These are phyloP conservation scores for Caretta caretta DNA, from an alignment of 2,113 vertebrate species.

Conservation along the genomic window DNA sequence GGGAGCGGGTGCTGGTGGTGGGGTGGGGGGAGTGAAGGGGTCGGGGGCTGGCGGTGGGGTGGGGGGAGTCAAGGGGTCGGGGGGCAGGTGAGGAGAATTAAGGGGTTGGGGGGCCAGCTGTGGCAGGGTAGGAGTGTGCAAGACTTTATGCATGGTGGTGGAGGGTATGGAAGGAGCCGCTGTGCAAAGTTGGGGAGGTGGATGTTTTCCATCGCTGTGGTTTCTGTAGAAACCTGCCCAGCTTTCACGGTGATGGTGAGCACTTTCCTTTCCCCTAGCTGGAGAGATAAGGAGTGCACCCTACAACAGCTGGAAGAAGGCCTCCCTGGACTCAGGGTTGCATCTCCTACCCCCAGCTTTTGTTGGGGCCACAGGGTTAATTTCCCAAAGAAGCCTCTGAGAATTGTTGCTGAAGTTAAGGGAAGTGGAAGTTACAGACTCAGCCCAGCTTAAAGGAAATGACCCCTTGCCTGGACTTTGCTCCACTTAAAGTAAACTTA, in stretches of 20 bases:
- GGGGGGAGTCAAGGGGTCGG: no score
- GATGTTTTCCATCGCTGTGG: not conserved
- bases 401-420: not conserved
- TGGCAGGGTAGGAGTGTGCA: not conserved
- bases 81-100: no score
- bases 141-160: not conserved
- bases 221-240: fast-evolving
- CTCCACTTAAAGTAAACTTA: not conserved
- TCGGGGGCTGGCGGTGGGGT: not conserved
- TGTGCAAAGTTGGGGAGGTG: not conserved
- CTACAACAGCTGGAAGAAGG: not conserved
- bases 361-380: fast-evolving
- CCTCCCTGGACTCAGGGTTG: not conserved
- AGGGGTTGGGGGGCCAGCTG: not conserved
- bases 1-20: no score
- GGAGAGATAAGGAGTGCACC: not conserved
- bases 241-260: no score
- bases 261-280: not conserved
- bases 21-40: not conserved
- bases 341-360: fast-evolving
- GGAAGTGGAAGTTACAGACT: not conserved
- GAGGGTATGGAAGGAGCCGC: not conserved
- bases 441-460: not conserved
- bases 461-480: not conserved
- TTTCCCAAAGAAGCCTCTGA: not conserved